A percentile compares a stretch with the other conserved stretches of the same genome.
phyloP scores from a whole-genome alignment of 1,140 invertebrate genomes.

The Heliconius hewitsoni region DNA sequence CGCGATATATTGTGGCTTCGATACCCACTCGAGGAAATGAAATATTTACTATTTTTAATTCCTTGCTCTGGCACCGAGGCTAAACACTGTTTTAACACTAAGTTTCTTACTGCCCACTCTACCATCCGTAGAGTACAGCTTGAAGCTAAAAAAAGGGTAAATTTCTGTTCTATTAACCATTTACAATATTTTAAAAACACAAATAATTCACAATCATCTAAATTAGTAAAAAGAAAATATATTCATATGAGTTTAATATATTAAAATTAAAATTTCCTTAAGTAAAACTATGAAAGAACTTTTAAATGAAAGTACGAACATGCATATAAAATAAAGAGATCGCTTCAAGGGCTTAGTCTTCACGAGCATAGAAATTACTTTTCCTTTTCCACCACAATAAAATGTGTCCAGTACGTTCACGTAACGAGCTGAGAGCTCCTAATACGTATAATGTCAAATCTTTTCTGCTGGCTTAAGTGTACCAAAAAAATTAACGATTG shows the following conservation, averaged over 20 bases:
- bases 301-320: not conserved
- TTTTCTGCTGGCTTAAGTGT: slow-evolving; percentile 35
- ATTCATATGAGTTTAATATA: not conserved
- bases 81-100: not conserved
- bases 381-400: not conserved
- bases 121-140: not conserved
- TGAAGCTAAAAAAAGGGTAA: not conserved
- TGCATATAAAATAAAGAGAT: not conserved
- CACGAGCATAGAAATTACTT: not conserved
- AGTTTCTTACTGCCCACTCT: not conserved
- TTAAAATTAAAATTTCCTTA: not conserved
- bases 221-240: not conserved
- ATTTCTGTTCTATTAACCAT: too few relatives aligned
- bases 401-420: slow-evolving; percentile 15
- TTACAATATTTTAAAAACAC: too few relatives aligned
- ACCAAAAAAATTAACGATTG: slow-evolving; percentile 73
- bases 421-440: slow-evolving; percentile 5
- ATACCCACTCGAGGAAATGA: too few relatives aligned
- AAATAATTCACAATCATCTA: too few relatives aligned
- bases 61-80: not conserved
- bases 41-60: too few relatives aligned
- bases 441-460: slow-evolving; percentile 24
- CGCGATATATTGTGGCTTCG: too few relatives aligned
- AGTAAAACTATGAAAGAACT: not conserved
- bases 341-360: not conserved